Evolutionary conservation across 2,113 vertebrate species (phyloP).

Genomic region (Nycticorax nycticorax): DNA sequence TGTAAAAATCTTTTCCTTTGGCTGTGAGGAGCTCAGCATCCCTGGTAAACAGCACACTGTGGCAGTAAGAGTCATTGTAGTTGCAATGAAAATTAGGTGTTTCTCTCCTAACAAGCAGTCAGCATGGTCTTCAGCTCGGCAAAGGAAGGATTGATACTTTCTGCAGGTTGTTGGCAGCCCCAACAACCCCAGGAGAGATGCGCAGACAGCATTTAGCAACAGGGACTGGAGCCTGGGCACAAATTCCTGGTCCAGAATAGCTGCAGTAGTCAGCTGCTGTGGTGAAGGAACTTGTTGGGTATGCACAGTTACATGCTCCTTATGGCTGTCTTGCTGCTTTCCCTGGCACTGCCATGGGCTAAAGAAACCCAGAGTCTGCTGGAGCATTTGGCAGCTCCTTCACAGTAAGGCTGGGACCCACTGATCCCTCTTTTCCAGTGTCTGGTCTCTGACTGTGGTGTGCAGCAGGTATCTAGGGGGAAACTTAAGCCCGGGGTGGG

Average conservation of each 20-base stretch:
- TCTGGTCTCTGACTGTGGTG: neutral
- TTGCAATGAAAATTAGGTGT: neutral
- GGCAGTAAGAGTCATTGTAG: neutral
- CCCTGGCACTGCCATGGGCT: neutral
- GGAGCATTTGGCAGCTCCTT: neutral
- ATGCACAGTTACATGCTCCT: fast-evolving
- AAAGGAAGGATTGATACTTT: neutral
- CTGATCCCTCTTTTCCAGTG: neutral
- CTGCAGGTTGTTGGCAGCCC: neutral
- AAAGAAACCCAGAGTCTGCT: neutral
- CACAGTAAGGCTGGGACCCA: neutral
- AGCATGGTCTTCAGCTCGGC: neutral
- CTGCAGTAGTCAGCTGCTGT: fast-evolving
- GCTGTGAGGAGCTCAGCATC: neutral
- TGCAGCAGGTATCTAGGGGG: neutral
- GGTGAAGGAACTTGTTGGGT: neutral
- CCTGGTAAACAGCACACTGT: neutral
- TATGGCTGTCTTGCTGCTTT: neutral
- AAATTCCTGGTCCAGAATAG: neutral
- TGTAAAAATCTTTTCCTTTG: neutral
- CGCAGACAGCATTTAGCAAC: neutral
- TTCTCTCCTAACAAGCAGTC: neutral
- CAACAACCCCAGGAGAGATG: neutral
- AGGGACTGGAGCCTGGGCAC: neutral
- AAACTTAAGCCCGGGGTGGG: neutral